Evolutionary conservation across 2,797 vertebrate species (phyloP).

Genomic region (Artibeus jamaicensis): DNA sequence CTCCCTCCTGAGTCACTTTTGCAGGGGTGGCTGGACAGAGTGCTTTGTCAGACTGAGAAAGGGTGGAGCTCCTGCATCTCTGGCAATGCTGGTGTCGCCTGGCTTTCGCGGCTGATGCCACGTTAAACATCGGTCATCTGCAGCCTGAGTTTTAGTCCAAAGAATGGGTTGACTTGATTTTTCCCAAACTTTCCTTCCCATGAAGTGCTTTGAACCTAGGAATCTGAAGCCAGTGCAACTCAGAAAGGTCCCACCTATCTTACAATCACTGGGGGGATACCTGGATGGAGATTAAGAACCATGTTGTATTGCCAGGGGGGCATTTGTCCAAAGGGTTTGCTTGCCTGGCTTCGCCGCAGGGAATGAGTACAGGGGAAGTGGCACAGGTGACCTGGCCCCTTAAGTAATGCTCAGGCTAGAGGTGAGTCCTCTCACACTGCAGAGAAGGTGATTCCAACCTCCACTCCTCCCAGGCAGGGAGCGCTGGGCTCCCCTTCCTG

Average conservation of each 20-base stretch:
- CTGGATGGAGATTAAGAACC: slow-evolving; percentile 3
- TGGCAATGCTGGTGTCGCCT: neutral
- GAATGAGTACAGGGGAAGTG: neutral
- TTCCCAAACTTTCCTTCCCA: neutral
- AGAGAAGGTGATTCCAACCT: neutral
- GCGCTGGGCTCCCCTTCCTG: neutral
- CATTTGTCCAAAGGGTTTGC: neutral
- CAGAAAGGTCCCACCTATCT: neutral
- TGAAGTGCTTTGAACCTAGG: neutral
- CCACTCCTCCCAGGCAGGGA: neutral
- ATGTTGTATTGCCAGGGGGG: neutral
- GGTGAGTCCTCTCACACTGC: neutral
- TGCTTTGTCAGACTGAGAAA: neutral
- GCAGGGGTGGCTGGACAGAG: neutral
- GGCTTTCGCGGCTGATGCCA: neutral
- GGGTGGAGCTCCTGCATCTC: neutral
- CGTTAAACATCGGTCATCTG: neutral
- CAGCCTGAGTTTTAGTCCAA: neutral
- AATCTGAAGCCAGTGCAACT: neutral
- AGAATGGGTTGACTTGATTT: neutral
- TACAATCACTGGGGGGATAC: neutral
- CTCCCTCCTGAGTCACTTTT: neutral
- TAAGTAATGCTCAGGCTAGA: neutral
- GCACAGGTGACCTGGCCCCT: neutral
- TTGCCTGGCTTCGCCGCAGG: neutral